Evolutionary conservation across 2,797 vertebrate species (phyloP), one percentile per base, ranked within the genome.

Genomic region (Nyctibius grandis): DNA sequence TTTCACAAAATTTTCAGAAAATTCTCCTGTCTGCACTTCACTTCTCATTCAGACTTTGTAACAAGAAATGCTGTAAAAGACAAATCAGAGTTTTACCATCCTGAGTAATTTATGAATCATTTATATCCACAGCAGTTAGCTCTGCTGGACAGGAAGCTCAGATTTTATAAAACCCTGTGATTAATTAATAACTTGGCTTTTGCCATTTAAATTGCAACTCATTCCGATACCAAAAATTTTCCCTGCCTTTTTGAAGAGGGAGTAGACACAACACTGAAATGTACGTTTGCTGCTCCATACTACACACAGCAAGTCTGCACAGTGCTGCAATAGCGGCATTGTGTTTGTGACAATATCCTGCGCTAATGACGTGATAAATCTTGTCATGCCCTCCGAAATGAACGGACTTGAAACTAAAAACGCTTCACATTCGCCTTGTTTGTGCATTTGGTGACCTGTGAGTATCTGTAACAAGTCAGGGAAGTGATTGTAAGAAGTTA

Each of bases 71-170:
- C 12, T n/a, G 83, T 83, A 70, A 76, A 70, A 82, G 15, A 36
- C 74, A 89, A 88, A 94, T 70, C 56, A 23, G 84, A 93, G 85
- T 94, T 96, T 95, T 95, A 94, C 80, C 90, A 89, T 53, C 90
- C 88, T 56, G 85, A 90, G 93, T 95, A 87, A 96, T 90, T 94
- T 82, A 91, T 68, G 94, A 92, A 94, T 91, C 80, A 60, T 95
- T 95, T 93, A 93, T 69, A 88, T 47, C 95, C 89, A 56, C 74
- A 82, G 94, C 80, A 84, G 89, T 93, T 81, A 72, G 40, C 82
- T 74, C 23, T 38, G 88, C 56, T 85, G 81, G 88, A 94, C 88
- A 95, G 91, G 94, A 91, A 94, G 77, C 80, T 87, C 67, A 65
- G 28, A 88, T 92, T 96, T 96, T 67, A 93, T 87, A 95, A 95